Evolutionary conservation across 1,140 invertebrate genomes (phyloP).

Genomic region (Bombyx mandarina): DNA sequence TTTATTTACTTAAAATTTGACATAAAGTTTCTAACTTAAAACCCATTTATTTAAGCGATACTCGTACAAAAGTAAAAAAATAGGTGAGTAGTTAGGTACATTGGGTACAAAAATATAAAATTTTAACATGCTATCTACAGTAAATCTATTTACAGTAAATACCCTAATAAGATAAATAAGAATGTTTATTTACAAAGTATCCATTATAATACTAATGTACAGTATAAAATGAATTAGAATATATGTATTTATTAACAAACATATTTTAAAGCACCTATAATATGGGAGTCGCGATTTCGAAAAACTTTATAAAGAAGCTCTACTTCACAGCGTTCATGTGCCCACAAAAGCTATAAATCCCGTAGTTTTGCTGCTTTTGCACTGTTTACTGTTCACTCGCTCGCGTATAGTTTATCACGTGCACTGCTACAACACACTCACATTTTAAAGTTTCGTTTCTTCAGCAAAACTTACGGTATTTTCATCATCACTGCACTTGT

Average conservation of each 20-base stretch:
- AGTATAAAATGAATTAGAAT: conserved; percentile 10
- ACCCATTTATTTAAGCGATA: conserved; percentile 40
- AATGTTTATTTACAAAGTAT: conserved; percentile 53
- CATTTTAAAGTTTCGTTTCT: conserved; percentile 32
- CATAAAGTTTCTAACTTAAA: conserved; percentile 6
- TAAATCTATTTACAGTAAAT: conserved; percentile 8
- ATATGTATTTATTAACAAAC: too few relatives aligned
- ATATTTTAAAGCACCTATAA: too few relatives aligned
- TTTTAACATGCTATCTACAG: conserved; percentile 4
- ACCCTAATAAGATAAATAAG: conserved; percentile 29
- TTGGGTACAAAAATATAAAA: conserved; percentile 21
- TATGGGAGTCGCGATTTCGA: conserved; percentile 6
- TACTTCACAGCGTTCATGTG: conserved; percentile 36
- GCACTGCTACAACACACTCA: conserved; percentile 26
- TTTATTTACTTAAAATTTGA: too few relatives aligned
- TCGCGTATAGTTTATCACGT: conserved; percentile 44
- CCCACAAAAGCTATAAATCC: conserved; percentile 38
- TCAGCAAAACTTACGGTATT: conserved; percentile 22
- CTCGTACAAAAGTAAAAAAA: conserved; percentile 33
- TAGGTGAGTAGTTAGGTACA: conserved; percentile 13
- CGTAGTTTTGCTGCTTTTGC: conserved; percentile 31
- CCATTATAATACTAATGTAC: conserved; percentile 10
- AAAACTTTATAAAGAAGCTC: conserved; percentile 34
- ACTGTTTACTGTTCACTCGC: conserved; percentile 33
- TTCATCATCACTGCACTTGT: conserved; percentile 22